Percentiles rank a stretch among this genome's conserved stretches.
Conservation (phyloP, 2,113 vertebrate species). For the Plotosus lineatus region DNA sequence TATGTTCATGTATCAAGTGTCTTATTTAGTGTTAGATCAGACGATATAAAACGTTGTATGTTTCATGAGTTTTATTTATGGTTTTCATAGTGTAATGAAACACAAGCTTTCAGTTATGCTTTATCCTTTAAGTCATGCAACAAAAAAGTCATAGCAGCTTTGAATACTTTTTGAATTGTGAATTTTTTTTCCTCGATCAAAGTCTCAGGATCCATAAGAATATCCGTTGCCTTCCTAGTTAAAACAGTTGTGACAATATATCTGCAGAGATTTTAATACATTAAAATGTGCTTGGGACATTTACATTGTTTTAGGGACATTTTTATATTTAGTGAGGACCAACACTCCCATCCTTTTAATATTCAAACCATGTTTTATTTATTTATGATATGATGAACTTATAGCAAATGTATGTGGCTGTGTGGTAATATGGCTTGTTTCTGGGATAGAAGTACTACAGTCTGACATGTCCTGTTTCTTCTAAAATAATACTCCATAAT, state of each 20-base stretch:
- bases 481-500: too few species aligned
- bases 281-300: too few species aligned
- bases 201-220: not conserved
- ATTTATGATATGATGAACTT: too few species aligned
- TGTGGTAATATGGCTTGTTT: not conserved
- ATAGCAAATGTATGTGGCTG: too few species aligned
- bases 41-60: not conserved
- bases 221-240: not conserved
- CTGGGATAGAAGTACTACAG: not conserved
- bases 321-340: too few species aligned
- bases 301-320: too few species aligned
- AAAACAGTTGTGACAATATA: not conserved
- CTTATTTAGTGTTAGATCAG: not conserved
- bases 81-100: not conserved
- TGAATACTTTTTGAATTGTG: not conserved
- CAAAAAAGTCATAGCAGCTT: not conserved
- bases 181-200: not conserved
- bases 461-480: too few species aligned
- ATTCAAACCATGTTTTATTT: not conserved
- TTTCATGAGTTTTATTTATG: not conserved
- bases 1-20: slow-evolving; percentile 49
- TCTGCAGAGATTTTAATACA: not conserved
- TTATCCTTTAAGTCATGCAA: not conserved
- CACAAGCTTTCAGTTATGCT: not conserved
- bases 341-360: too few species aligned